Percentiles rank a stretch among this genome's conserved stretches.
Evolutionary conservation across 1,140 invertebrate species (phyloP).

Genomic region (Caenorhabditis briggsae): DNA sequence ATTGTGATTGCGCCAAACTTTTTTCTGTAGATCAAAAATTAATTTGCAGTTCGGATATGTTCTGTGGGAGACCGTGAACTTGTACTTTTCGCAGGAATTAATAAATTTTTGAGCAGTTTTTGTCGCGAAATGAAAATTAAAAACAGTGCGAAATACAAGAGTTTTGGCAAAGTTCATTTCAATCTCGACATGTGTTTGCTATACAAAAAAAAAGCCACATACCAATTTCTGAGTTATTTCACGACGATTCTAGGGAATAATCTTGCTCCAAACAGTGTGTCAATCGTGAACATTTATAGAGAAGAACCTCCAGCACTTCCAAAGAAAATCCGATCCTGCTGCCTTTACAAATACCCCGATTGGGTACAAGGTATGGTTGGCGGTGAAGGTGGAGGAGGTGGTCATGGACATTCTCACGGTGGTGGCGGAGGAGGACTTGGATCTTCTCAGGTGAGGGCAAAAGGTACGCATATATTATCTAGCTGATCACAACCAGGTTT

Average conservation of each 20-base stretch:
- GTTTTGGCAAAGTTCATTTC: too few species aligned
- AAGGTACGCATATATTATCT: constrained; percentile 49
- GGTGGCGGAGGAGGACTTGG: constrained; percentile 6
- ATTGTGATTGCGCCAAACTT: too few species aligned
- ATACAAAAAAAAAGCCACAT: too few species aligned
- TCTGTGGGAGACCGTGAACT: too few species aligned
- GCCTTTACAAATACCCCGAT: constrained; percentile 74
- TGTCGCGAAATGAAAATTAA: too few species aligned
- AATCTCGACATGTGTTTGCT: too few species aligned
- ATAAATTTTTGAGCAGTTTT: too few species aligned
- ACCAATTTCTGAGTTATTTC: too few species aligned
- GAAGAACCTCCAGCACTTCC: constrained; percentile 69
- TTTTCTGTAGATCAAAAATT: too few species aligned
- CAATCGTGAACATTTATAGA: constrained; percentile 52
- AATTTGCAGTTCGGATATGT: too few species aligned
- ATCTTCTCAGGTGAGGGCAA: constrained; percentile 62
- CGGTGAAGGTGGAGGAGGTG: constrained; percentile 55
- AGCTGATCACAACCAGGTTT: not conserved
- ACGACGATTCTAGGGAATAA: not conserved
- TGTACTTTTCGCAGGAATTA: too few species aligned
- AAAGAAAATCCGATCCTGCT: constrained; percentile 73
- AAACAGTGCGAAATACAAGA: too few species aligned
- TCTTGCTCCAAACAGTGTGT: not conserved
- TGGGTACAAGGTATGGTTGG: constrained; percentile 71
- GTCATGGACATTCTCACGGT: constrained; percentile 57